These are phyloP conservation scores for Macrosiphum euphorbiae DNA, from an alignment of 2,888 invertebrate genomes.

Conservation along the genomic window DNA sequence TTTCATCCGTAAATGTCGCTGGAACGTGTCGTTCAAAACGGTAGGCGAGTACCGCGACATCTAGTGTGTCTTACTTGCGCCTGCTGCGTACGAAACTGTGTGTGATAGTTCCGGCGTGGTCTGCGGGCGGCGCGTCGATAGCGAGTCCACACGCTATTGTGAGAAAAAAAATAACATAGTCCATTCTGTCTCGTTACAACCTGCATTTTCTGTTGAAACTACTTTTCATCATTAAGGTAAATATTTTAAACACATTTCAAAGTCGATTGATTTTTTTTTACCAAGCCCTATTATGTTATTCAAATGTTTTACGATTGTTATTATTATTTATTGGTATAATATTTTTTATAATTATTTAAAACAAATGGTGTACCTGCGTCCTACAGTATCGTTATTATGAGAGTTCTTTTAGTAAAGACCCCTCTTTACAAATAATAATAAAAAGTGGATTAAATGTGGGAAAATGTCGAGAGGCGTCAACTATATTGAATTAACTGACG, in stretches of 20 bases:
- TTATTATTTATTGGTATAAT: neutral
- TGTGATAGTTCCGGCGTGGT: no score
- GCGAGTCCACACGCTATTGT: no score
- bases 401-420: neutral
- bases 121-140: no score
- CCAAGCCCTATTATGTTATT: neutral
- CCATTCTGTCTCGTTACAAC: no score
- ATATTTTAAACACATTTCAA: neutral
- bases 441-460: neutral
- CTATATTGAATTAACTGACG: constrained; percentile 2
- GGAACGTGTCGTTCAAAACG: no score
- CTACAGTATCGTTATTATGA: neutral
- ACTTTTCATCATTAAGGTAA: neutral
- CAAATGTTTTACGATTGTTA: neutral
- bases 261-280: neutral
- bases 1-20: no score
- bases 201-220: neutral
- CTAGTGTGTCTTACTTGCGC: no score
- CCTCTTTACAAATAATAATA: neutral
- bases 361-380: neutral
- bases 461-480: neutral
- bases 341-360: neutral
- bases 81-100: no score
- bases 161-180: no score
- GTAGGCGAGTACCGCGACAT: no score